Evolutionary conservation across 2,888 invertebrate genomes (phyloP), one percentile per base, ranked within the genome.

Genomic region (Alloplasta piceator): DNA sequence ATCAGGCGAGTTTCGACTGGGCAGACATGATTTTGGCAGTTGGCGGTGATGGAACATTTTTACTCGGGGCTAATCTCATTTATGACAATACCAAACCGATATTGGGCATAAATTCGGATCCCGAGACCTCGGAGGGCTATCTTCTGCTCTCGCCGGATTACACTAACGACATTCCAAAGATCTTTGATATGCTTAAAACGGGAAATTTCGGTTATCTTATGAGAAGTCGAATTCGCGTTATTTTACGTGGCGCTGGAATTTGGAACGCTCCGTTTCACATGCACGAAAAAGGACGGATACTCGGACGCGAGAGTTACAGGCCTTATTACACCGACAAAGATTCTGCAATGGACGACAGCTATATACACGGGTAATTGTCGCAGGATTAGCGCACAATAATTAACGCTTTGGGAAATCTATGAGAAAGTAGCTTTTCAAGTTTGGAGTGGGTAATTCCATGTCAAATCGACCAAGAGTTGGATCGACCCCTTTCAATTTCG

Each of bases 1-100:
- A 94, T 83, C 94, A 94, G 84, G 94, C 95, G 64, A 93, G 95
- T 83, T 96, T 99, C 87, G 94, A 96, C 56, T 98, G 98, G 98
- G 98, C 98, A 43, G 99, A 99, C 93, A 94, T 97, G 78, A 94
- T 98, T 72, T 94, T 98, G 1, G 97, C 97, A 0, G 95, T 96
- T 71, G 99, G 99, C 5, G 99, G 99, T 0, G 99, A 99, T 92
- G 99, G 99, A 0, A 99, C 99, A 1, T 99, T 98, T 93, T 94
- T 99, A 41, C 93, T 99, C 86, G 98, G 98, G 0, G 98, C 99
- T 5, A 97, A 97, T 89, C 95, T 96, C 91, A 95, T 98, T 36
- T 93, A 93, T 71, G 94, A 96, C 85, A 93, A 93, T 88, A 94
- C 95, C 83, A 98, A 97, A 89, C 98, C 98, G n/a, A 96, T 99